phyloP scores from a whole-genome alignment of 30 jellyfish, hydroid and myxozoan species.

The Sanderia malayensis region DNA sequence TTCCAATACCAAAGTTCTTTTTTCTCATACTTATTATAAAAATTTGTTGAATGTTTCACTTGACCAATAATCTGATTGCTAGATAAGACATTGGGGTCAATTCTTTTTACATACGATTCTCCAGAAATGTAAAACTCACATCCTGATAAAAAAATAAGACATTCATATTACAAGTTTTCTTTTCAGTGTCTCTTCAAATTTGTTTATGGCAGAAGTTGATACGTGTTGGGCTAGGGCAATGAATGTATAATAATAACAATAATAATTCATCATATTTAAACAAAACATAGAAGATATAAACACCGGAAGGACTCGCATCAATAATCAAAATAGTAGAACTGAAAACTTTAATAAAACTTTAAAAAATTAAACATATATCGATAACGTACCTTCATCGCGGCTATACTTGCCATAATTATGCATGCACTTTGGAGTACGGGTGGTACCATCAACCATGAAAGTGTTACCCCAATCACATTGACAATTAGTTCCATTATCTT shows the following conservation, averaged over 20 bases:
- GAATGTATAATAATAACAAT: no score
- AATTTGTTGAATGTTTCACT: neutral
- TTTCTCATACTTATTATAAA: neutral
- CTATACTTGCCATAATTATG: neutral
- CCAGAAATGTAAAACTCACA: neutral
- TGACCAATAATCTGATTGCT: neutral
- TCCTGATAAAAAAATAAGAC: neutral
- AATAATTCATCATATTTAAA: no score
- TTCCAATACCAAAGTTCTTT: neutral
- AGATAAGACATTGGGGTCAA: neutral
- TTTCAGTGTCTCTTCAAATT: no score
- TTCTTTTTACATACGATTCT: neutral
- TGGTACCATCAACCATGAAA: neutral
- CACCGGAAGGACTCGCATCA: no score
- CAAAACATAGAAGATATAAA: no score
- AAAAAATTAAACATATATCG: no score
- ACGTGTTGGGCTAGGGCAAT: no score
- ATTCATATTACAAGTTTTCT: no score
- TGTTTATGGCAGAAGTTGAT: no score
- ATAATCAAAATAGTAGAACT: no score
- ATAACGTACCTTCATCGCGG: neutral
- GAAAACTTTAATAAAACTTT: no score
- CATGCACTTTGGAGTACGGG: conserved; percentile 3
- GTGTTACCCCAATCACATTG: neutral
- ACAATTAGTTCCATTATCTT: neutral